These are phyloP conservation scores for Epinotia ramella DNA, from an alignment of 2,888 invertebrate species.

Conservation along the genomic window DNA sequence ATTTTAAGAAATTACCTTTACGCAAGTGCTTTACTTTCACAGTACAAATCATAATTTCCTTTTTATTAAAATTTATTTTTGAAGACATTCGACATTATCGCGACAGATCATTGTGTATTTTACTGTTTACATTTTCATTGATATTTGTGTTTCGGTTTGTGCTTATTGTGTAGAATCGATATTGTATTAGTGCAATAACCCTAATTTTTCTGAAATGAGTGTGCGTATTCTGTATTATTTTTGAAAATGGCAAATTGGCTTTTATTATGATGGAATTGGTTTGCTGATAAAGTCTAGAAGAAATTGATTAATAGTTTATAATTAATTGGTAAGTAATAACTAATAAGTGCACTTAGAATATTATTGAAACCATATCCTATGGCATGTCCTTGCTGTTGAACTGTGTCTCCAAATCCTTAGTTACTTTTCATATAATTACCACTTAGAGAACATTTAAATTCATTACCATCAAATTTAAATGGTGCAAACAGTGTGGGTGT, in stretches of 20 bases:
- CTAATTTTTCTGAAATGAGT: conserved; percentile 72
- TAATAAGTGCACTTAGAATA: background rate
- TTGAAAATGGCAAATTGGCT: conserved; percentile 53
- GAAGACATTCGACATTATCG: background rate
- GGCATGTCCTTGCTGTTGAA: background rate
- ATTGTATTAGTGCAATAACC: conserved; percentile 61
- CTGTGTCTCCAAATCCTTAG: background rate
- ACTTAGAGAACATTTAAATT: background rate
- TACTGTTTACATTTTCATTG: conserved; percentile 63
- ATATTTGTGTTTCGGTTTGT: conserved; percentile 61
- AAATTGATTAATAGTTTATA: conserved; percentile 10
- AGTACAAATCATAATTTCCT: conserved; percentile 25
- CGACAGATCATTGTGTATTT: conserved; percentile 62
- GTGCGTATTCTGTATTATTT: conserved; percentile 67
- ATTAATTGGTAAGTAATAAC: conserved; percentile 27
- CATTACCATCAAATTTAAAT: background rate
- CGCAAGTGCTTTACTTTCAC: conserved; percentile 42
- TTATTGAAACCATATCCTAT: background rate
- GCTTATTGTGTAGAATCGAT: conserved; percentile 67
- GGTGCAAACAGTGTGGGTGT: background rate
- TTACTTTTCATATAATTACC: background rate
- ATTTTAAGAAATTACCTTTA: conserved; percentile 34
- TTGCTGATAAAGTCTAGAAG: conserved; percentile 49
- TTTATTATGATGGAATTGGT: conserved; percentile 60
- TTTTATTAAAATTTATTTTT: conserved; percentile 13